Base-by-base conservation (phyloP, 2,888 invertebrate species). In the Hypena proboscidalis region DNA sequence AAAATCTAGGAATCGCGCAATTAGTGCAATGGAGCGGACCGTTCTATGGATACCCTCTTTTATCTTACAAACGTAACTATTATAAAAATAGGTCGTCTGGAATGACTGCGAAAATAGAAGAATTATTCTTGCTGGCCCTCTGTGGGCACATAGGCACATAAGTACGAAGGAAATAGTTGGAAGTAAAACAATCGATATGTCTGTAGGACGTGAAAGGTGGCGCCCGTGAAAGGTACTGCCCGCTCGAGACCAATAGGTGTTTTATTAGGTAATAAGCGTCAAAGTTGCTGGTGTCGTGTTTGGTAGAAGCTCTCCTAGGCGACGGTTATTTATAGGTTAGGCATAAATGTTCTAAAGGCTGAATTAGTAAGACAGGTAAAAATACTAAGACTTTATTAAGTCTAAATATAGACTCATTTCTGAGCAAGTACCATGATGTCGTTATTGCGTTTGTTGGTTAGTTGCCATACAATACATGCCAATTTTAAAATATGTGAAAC, bases 311-410 rank as follows among this genome's bases (percentile, higher is more conserved):
- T 27, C 35, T 35, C 27, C 20, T 13, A 21, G 21, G 27, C 27
- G 20, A 26, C 36, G 14, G 26, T 29, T 27, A 29, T 36, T 20
- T n/a, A n/a, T n/a, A n/a, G n/a, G n/a, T n/a, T 21, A 29, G 27
- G 14, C 14, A 21, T 35, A 17, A 19, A 19, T 14, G n/a, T 14
- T 14, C 3, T 29, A 53, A 60, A 57, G 63, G 58, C 65, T 61
- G 62, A 57, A 76, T 77, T 76, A 78, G 73, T 62, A 70, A 72
- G 72, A 74, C 72, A 78, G 78, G 80, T 74, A 80, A 66, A 70
- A 63, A 59, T 59, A n/a, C n/a, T n/a, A n/a, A n/a, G n/a, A n/a
- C n/a, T n/a, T n/a, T n/a, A n/a, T n/a, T n/a, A n/a, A n/a, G n/a
- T n/a, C n/a, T n/a, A n/a, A n/a, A n/a, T n/a, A n/a, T n/a, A n/a